Evolutionary conservation across 2,888 invertebrate genomes (phyloP).

Genomic region (Linhomoeus sp.): DNA sequence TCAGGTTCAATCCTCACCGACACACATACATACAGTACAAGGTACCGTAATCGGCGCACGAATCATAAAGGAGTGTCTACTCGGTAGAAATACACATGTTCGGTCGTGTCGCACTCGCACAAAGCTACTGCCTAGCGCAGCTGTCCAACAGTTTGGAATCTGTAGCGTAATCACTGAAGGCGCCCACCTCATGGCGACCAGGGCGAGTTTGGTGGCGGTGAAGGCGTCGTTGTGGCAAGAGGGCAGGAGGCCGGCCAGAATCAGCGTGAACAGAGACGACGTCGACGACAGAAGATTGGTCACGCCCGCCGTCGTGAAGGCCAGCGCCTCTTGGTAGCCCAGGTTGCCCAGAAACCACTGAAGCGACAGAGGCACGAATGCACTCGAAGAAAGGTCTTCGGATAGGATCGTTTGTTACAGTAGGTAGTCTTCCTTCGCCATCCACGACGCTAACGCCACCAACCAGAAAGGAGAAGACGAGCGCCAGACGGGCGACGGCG

Average conservation of each 20-base stretch:
- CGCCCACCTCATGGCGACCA: conserved; percentile 36
- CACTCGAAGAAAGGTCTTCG: too few species aligned
- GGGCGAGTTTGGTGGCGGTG: conserved; percentile 39
- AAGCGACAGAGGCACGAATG: too few species aligned
- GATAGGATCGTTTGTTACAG: too few species aligned
- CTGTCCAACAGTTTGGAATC: too few species aligned
- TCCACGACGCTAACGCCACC: conserved; percentile 21
- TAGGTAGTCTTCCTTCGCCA: background rate
- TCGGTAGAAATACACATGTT: too few species aligned
- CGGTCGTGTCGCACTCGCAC: too few species aligned
- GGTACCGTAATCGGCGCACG: too few species aligned
- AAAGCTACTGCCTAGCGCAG: too few species aligned
- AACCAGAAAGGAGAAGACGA: conserved; percentile 65
- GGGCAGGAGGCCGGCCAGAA: conserved; percentile 66
- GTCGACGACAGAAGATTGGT: conserved; percentile 73
- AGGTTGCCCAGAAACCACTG: conserved; percentile 91
- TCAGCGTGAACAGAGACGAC: conserved; percentile 66
- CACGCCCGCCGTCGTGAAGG: conserved; percentile 59
- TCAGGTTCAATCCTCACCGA: too few species aligned
- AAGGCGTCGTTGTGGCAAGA: conserved; percentile 59
- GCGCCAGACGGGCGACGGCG: conserved; percentile 58
- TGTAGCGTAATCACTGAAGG: too few species aligned
- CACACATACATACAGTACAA: too few species aligned
- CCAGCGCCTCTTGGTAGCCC: conserved; percentile 66
- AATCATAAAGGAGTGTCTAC: too few species aligned